Evolutionary conservation across 2,113 vertebrate genomes (phyloP), one percentile per base, ranked within the genome.

Genomic region (Lutjanus erythropterus): DNA sequence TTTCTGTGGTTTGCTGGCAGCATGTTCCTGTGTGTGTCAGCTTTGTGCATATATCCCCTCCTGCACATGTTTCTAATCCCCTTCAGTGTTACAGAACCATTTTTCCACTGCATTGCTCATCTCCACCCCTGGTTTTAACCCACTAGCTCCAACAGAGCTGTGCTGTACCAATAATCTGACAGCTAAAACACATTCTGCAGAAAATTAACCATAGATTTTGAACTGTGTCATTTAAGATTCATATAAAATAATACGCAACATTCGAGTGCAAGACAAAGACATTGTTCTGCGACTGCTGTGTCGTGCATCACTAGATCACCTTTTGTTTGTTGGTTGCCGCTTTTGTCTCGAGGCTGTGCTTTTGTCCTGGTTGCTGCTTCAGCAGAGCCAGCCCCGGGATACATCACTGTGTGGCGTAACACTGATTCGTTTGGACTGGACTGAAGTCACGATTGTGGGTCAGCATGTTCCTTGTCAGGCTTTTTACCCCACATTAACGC

Each of bases 351-450:
- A 52, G 72, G 80, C 82, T 72, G 42, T 35, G 64, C 53, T 58
- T 85, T 76, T 64, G 46, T 76, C 72, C 64, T 21, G 69, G 44
- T 55, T 55, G 55, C 80, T 72, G 75, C 72, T 74, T 83, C 50
- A 37, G 66, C 50, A 19, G 37, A 83, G 55, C 65, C 31, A 33
- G 70, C 81, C 78, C 50, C 23, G 58, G 80, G 83, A 64, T 8
- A 61, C 75, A 42, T 68, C 78, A 50, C 50, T 19, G 27, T n/a
- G 60, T 53, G 23, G 68, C 1, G 0, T 88, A 50, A 86, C 90
- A 16, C 80, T 91, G 85, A 93, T 93, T 83, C 3, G 80, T 83
- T 78, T 86, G 65, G 89, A 92, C 83, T 86, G 66, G 70, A 58
- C 72, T 52, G 53, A 52, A 90, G 84, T 86, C 84, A 69, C 39